phyloP scores from a whole-genome alignment of 2,797 vertebrate species.

The Geotrypetes seraphini region DNA sequence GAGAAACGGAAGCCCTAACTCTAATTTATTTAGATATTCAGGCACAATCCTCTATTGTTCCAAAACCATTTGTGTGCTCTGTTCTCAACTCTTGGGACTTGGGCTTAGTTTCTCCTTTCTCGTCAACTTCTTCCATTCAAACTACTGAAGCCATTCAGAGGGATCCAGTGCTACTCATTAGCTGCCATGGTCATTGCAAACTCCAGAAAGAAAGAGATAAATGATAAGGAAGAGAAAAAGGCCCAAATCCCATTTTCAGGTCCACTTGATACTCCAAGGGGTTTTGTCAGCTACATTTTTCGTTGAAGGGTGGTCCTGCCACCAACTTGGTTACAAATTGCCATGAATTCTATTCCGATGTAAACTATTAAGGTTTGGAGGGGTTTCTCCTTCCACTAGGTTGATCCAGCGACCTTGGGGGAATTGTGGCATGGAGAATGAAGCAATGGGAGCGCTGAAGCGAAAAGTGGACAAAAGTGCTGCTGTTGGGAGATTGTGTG shows the following conservation, averaged over 20 bases:
- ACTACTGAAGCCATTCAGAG: background rate
- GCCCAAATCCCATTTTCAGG: background rate
- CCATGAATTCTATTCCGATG: slow-evolving; percentile 3
- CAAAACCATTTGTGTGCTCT: background rate
- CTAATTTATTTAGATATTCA: no score
- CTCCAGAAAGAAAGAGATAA: background rate
- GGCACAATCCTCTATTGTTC: no score
- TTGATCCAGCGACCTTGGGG: slow-evolving; percentile 35
- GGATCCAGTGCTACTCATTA: no score
- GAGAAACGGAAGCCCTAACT: no score
- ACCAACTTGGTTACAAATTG: slow-evolving; percentile 32
- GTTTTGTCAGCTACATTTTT: background rate
- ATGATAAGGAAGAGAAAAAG: background rate
- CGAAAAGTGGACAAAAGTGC: slow-evolving; percentile 21
- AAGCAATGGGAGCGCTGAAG: slow-evolving; percentile 5
- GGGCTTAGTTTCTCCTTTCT: no score
- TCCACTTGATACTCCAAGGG: background rate
- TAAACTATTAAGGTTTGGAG: background rate
- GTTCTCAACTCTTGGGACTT: background rate
- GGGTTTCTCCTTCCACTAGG: background rate
- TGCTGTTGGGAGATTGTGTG: background rate
- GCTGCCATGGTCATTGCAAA: background rate
- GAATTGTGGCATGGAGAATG: slow-evolving; percentile 3
- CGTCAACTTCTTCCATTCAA: background rate
- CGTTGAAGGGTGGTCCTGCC: slow-evolving; percentile 2